Percentiles rank a stretch among this genome's conserved stretches.
Conservation (phyloP, 2,113 vertebrate genomes). For the Motacilla tschutschensis region DNA sequence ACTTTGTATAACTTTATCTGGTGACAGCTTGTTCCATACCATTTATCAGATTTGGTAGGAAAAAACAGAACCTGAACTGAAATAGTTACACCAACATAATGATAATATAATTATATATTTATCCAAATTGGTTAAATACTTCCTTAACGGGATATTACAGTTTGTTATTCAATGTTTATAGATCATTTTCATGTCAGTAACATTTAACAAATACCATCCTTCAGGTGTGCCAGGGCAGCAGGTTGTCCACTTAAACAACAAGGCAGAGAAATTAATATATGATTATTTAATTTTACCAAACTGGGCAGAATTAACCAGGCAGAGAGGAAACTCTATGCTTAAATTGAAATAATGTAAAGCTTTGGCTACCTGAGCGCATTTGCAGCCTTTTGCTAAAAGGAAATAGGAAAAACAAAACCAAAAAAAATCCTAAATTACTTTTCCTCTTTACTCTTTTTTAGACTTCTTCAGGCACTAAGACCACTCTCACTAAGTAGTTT, state of each 20-base stretch:
- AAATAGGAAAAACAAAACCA: not conserved
- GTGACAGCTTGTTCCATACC: not conserved
- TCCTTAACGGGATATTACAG: not conserved
- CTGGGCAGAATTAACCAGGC: not conserved
- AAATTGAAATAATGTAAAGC: not conserved
- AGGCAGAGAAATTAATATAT: not conserved
- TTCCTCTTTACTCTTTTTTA: not conserved
- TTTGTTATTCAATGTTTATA: not conserved
- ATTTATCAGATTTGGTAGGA: not conserved
- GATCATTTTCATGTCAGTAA: not conserved
- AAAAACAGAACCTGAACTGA: not conserved
- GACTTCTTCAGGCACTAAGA: not conserved
- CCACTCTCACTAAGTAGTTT: not conserved
- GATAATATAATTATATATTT: not conserved
- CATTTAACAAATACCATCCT: not conserved
- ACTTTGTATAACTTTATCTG: constrained; percentile 19
- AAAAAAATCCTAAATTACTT: accelerated
- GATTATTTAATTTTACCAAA: not conserved
- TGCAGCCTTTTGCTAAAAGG: not conserved
- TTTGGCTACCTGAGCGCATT: not conserved
- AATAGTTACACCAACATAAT: not conserved
- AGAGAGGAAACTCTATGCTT: not conserved
- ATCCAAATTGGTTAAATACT: not conserved
- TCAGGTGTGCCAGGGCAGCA: not conserved
- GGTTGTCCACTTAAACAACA: not conserved